Evolutionary conservation across 2,888 invertebrate genomes (phyloP), one percentile per base, ranked within the genome.

Genomic region (Oscheius sp.): DNA sequence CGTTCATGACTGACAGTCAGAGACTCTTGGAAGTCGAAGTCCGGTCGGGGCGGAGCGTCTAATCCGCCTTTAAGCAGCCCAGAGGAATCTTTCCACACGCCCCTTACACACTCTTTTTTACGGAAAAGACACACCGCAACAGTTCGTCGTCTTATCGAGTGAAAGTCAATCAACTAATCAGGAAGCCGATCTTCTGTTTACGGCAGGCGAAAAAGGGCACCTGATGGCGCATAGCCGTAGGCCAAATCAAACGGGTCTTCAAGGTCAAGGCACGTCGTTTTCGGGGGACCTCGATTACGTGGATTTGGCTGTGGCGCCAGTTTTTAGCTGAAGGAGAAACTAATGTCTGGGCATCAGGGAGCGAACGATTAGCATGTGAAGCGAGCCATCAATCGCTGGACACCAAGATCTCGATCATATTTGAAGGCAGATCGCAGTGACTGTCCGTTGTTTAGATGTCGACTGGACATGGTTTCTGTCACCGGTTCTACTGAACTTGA

Each of bases 41-140:
- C 68, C 68, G 68, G 68, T 68, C 55, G 55, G 55, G 68, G 68
- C 53, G 68, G 68, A 55, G 55, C 68, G 53, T 37, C 51, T 55
- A 68, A 68, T 68, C 68, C 68, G 68, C 55, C 68, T 68, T 53
- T 68, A 68, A 68, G 42, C 53, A 42, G 68, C 47, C 29, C n/a
- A 11, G 11, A 21, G 53, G 35, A 55, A 55, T 35, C 37, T 35
- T 13, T 35, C 13, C 55, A 33, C 37, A 33, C 53, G 32, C 37
- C 53, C n/a, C 53, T 35, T 11, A 35, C 37, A 50, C 32, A 53
- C 68, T 68, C 53, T 68, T 68, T 68, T 53, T 32, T 33, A 10
- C 53, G 21, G 42, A 1, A 48, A 50, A 48, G 29, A 2, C 32
- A 5, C 5, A 13, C 32, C 35, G 59, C 59, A 37, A 60, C 42